Evolutionary conservation across 2,888 invertebrate genomes (phyloP), one percentile per base, ranked within the genome.

Genomic region (Hirtodrosophila alboralis): DNA sequence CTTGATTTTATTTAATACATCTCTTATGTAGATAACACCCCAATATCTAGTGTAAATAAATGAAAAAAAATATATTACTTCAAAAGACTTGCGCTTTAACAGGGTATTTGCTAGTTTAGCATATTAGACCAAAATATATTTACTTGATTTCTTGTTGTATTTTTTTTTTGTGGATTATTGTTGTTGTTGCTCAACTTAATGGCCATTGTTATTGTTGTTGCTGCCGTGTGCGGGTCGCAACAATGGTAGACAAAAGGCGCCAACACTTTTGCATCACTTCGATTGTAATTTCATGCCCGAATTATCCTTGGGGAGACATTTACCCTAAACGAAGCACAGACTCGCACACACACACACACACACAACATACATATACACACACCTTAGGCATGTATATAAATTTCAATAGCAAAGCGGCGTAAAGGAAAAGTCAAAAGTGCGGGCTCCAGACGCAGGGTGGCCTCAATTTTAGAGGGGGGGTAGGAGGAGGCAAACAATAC

Each of bases 281-380:
- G 88, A 88, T 89, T 88, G 89, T 89, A 89, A 89, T 89, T 89
- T 89, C 88, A 89, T 88, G 89, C 89, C 83, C 87, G 89, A 89
- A 88, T 89, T 89, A 89, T 88, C 87, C 88, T 87, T 85, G 75
- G 88, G 88, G 87, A 89, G 85, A 84, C 87, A 88, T 88, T 85
- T 78, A 76, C 67, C 66, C 70, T 75, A 73, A 83, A 75, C 77
- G 72, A 77, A 72, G 62, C 45, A 51, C 54, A 49, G n/a, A 9
- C 51, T 40, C 16, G 23, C 34, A 47, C 41, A 54, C 53, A 52
- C 40, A 53, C n/a, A 36, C 28, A 37, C 34, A 53, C 13, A 47
- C 14, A 37, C 14, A 49, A 47, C 12, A 16, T 10, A 44, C 12
- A 23, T 7, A 36, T 7, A 48, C 18, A 38, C 33, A 51, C 4